Percentiles rank a stretch among this genome's conserved stretches.
Conservation (phyloP, 2,888 invertebrate species). For the Pediacus dermestoides region DNA sequence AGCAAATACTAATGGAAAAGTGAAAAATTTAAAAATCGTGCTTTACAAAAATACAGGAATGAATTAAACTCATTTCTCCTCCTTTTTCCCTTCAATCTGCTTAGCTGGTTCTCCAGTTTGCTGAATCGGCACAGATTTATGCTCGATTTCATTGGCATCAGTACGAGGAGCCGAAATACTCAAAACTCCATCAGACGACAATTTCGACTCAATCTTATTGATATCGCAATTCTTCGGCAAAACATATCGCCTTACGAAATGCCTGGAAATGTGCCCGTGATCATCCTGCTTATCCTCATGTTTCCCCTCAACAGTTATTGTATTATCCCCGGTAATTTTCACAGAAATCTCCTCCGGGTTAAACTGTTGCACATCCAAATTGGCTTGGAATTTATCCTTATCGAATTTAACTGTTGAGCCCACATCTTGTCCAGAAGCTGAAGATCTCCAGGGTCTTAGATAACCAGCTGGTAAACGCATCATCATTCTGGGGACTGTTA, state of each 20-base stretch:
- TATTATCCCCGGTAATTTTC: constrained; percentile 1
- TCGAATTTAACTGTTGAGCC: constrained; percentile 2
- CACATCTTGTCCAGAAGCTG: background rate
- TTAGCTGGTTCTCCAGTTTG: constrained; percentile 1
- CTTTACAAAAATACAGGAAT: too few species aligned
- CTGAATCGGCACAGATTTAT: background rate
- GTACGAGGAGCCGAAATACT: background rate
- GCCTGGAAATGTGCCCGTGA: background rate
- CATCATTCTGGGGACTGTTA: too few species aligned
- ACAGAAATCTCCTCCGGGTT: constrained; percentile 4
- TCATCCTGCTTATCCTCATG: constrained; percentile 5
- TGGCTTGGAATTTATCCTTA: constrained; percentile 3
- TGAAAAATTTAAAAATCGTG: too few species aligned
- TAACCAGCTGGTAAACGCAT: background rate
- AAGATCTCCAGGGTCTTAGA: constrained; percentile 2
- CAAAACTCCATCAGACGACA: constrained; percentile 4
- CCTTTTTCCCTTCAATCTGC: too few species aligned
- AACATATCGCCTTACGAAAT: constrained; percentile 5
- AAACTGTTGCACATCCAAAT: constrained; percentile 1
- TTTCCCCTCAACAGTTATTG: constrained; percentile 3
- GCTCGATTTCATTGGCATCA: background rate
- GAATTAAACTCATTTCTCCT: too few species aligned
- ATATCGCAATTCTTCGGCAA: constrained; percentile 4
- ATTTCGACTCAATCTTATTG: constrained; percentile 1
- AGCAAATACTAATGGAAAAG: too few species aligned